Percentiles rank a stretch among this genome's conserved stretches.
Conservation (phyloP, 2,797 vertebrate genomes). For the Rachycentron canadum region DNA sequence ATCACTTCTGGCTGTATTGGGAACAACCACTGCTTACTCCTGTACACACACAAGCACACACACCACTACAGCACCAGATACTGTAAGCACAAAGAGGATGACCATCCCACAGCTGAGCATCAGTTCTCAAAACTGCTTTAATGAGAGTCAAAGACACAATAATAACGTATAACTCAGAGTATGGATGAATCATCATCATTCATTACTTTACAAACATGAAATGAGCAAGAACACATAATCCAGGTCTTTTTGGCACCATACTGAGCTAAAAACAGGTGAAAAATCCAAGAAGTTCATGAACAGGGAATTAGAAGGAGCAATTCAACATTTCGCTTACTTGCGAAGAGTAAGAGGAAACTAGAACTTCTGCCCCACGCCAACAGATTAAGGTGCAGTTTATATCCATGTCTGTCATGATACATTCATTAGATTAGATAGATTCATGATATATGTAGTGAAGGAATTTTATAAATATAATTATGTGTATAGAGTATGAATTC, state of each 20-base stretch:
- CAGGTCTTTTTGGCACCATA: not conserved
- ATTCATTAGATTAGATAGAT: too few species aligned
- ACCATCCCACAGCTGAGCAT: constrained; percentile 44
- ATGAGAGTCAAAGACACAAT: constrained; percentile 16
- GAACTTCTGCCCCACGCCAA: too few species aligned
- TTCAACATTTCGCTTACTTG: not conserved
- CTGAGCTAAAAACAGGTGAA: not conserved
- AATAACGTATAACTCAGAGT: constrained; percentile 13
- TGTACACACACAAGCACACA: constrained; percentile 53
- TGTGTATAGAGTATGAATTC: too few species aligned
- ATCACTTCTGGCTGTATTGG: constrained; percentile 81
- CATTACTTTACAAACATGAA: not conserved
- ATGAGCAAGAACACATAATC: not conserved
- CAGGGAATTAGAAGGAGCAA: not conserved
- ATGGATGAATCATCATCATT: constrained; percentile 7
- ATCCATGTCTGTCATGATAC: too few species aligned
- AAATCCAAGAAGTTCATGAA: too few species aligned
- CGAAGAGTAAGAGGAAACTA: not conserved
- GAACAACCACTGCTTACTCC: constrained; percentile 68
- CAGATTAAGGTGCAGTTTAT: too few species aligned
- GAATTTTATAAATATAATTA: too few species aligned
- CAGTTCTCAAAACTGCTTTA: constrained; percentile 26
- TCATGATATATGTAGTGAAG: too few species aligned
- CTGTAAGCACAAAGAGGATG: constrained; percentile 41
- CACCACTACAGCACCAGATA: constrained; percentile 29